phyloP scores from a whole-genome alignment of 2,888 invertebrate species.

The Danaus chrysippus region DNA sequence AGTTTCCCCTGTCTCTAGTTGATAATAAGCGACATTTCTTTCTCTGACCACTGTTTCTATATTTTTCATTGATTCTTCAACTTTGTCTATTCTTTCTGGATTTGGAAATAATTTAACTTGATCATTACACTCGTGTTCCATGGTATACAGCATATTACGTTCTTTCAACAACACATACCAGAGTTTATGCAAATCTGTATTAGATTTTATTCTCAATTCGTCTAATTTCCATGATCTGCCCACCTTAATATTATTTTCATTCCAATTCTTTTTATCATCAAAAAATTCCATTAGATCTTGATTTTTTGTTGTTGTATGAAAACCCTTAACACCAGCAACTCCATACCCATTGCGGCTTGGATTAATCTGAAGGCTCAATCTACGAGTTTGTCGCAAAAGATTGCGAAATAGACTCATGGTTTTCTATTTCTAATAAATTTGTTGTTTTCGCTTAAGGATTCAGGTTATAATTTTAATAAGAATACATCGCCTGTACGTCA shows the following conservation, averaged over 20 bases:
- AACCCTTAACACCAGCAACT: slow-evolving; percentile 16
- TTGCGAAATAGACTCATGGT: slow-evolving; percentile 20
- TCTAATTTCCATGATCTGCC: slow-evolving; percentile 94
- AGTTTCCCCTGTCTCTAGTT: slow-evolving; percentile 92
- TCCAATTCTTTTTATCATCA: slow-evolving; percentile 92
- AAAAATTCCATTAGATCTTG: slow-evolving; percentile 92
- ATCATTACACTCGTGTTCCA: slow-evolving; percentile 90
- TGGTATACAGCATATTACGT: slow-evolving; percentile 96
- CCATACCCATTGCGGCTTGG: slow-evolving; percentile 30
- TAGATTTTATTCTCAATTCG: slow-evolving; percentile 96
- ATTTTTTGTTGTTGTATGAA: slow-evolving; percentile 60
- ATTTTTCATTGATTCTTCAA: slow-evolving; percentile 96
- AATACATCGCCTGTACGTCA: too few relatives aligned
- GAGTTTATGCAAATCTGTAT: slow-evolving; percentile 96
- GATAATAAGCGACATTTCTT: slow-evolving; percentile 92
- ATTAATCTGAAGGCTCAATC: slow-evolving; percentile 41
- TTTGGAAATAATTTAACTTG: slow-evolving; percentile 87
- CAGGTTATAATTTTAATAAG: too few relatives aligned
- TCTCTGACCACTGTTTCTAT: slow-evolving; percentile 94
- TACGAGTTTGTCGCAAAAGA: slow-evolving; percentile 40
- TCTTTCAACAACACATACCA: slow-evolving; percentile 97
- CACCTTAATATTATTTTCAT: slow-evolving; percentile 83
- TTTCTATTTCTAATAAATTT: neutral
- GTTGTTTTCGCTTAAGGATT: too few relatives aligned
- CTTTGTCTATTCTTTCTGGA: slow-evolving; percentile 96